Percentiles rank a stretch among this genome's conserved stretches.
Evolutionary conservation across 2,888 invertebrate species (phyloP).

Genomic region (Parasteatoda lunata): DNA sequence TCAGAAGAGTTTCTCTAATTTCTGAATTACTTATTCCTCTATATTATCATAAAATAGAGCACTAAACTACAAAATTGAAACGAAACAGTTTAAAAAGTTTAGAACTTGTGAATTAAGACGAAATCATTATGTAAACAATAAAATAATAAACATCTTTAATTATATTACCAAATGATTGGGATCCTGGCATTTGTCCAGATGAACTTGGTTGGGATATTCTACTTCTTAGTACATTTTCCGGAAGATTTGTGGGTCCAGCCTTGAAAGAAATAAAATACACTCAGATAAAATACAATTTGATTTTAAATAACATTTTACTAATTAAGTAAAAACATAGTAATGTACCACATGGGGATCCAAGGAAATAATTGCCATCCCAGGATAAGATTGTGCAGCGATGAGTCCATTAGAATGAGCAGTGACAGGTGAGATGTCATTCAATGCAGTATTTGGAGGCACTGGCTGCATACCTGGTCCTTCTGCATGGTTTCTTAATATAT

Average conservation of each 20-base stretch:
- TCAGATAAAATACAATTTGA: background rate
- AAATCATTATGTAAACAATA: background rate
- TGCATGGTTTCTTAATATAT: slow-evolving; percentile 94
- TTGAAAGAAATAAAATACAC: background rate
- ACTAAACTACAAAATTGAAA: no score
- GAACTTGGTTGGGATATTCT: slow-evolving; percentile 60
- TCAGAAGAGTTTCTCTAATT: no score
- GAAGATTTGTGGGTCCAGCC: slow-evolving; percentile 54
- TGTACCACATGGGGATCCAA: slow-evolving; percentile 73
- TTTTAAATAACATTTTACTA: background rate
- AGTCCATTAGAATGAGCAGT: slow-evolving; percentile 77
- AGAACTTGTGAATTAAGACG: no score
- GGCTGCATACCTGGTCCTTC: slow-evolving; percentile 78
- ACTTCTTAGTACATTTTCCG: slow-evolving; percentile 61
- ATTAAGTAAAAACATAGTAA: background rate
- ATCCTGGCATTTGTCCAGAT: slow-evolving; percentile 49
- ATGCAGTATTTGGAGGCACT: slow-evolving; percentile 71
- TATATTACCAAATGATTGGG: slow-evolving; percentile 52
- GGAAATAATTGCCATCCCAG: slow-evolving; percentile 71
- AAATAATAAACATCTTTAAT: background rate
- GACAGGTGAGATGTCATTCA: slow-evolving; percentile 67
- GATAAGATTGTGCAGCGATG: slow-evolving; percentile 73
- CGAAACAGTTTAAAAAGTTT: no score
- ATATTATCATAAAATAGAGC: no score
- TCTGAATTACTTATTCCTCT: no score